Base-by-base conservation (phyloP, 2,888 invertebrate genomes). In the Xylota segnis region DNA sequence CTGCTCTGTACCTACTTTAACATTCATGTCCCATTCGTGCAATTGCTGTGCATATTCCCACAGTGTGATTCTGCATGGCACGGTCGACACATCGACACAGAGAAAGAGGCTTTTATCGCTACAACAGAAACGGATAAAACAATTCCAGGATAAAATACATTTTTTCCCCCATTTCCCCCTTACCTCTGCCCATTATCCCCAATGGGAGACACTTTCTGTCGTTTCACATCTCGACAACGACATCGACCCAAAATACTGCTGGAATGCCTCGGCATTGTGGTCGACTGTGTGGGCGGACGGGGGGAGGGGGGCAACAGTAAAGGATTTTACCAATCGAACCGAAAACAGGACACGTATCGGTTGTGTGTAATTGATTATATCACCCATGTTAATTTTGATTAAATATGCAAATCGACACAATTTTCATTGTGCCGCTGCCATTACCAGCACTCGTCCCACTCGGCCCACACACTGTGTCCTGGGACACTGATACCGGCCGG, bases 371-470 rank as follows among this genome's bases (percentile, higher is more conserved):
- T 92, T 92, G 92, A 92, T 92, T 92, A 92, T 92, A 92, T 92
- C 92, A 92, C 91, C 91, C 92, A 92, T 92, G 92, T 92, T 92
- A 92, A 92, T 92, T 92, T 92, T 92, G 92, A 92, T 92, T 92
- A 92, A 92, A 92, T 92, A 92, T 92, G 92, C 92, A 92, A 92
- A 92, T 87, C 90, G 90, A 88, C 90, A 90, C 86, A 88, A 89
- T 89, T 90, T 89, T 90, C 90, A 90, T 90, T 90, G 88, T 87
- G 86, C 82, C 75, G 82, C 84, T 83, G 83, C 83, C 87, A 87
- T 81, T 88, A 78, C 74, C 77, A 74, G 87, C 77, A 86, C 83
- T 90, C 87, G 87, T 88, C 34, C 71, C 74, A n/a, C 40, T 40
- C 37, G 61, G 40, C 9, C 32, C 71, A 83, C 32, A 40, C 10